Base-by-base conservation (phyloP, 2,797 vertebrate species). In the Euphonia xanthogaster region DNA sequence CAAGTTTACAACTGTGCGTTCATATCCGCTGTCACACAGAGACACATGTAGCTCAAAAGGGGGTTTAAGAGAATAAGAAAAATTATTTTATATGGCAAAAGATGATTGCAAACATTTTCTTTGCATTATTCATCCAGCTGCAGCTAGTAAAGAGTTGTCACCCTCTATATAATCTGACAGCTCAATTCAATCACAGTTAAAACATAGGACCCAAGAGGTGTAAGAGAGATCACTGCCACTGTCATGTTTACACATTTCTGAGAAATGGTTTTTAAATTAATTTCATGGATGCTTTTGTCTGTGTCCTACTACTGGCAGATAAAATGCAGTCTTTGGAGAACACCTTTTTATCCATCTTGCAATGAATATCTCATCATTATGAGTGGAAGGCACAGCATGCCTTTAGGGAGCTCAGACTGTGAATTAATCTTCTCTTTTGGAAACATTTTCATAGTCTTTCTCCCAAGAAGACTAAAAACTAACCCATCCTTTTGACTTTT, bases 161-260 rank as follows among this genome's bases (percentile, higher is more conserved):
- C 68, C 79, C 81, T 88, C 13, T 54, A 88, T 83, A 35, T 74
- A 93, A 93, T 71, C 35, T 93, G 94, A 97, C 96, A 96, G 85
- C 79, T 95, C 54, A 86, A 77, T 94, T 96, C 86, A 89, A 87
- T 91, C 96, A 92, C 61, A 96, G 82, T 77, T 90, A 93, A 94
- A 94, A 94, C 85, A 93, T 67, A 65, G 75, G 82, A 91, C 94
- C 88, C 75, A 73, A 94, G 95, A 96, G 90, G 82, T 93, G 73
- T 58, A 83, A 74, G 65, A 79, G 30, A 95, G 87, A 95, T 94
- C 89, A 94, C 89, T 86, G 75, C 28, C 79, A 77, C 61, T 93
- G 91, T 90, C 91, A 88, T 93, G 93, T 96, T 96, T 97, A 94
- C 85, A 90, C 17, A 91, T 74, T 93, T 77, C 82, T 90, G 91